Base-by-base conservation (phyloP, 2,888 invertebrate genomes). In the Archaeoteleia sp. region DNA sequence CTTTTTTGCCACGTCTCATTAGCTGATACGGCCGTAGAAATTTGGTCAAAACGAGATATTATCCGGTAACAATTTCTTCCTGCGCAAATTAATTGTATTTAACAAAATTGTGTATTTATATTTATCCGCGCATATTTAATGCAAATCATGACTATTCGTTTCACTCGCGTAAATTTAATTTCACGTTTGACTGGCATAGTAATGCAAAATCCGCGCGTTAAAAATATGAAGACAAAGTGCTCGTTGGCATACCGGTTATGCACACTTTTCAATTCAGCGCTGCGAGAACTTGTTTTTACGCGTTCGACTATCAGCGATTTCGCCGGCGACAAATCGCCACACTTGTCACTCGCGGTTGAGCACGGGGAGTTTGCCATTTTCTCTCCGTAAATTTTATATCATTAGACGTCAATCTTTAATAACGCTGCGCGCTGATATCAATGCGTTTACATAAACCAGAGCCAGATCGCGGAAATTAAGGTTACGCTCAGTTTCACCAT, bases 201-300 rank as follows among this genome's bases (percentile, higher is more conserved):
- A 34, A 53, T 37, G 39, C 23, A 45, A 49, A 61, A n/a, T 58
- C 35, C 35, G 14, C 20, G 23, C 30, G 37, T 45, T 45, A 12
- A 37, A 49, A 35, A 37, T 45, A 27, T 29, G 15, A 53, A 51
- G 37, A 49, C 35, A 51, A 60, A 61, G 61, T 61, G 42, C 53
- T 49, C 51, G n/a, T 61, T 61, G 61, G 37, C 46, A 20, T 49
- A 58, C 58, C 53, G 61, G 61, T 61, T 51, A 34, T 27, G 25
- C 45, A 32, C 3, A 45, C 37, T 53, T 61, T 61, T 61, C 32
- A 35, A 34, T 43, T 34, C 51, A 27, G 34, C 42, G 25, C 32
- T 9, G 32, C 39, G 27, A 32, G 40, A 49, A 58, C 58, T 27
- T 40, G 48, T 58, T 54, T 35, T 35, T n/a, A n/a, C 34, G 12